phyloP scores from a whole-genome alignment of 2,113 vertebrate genomes.

The Oryzias javanicus region DNA sequence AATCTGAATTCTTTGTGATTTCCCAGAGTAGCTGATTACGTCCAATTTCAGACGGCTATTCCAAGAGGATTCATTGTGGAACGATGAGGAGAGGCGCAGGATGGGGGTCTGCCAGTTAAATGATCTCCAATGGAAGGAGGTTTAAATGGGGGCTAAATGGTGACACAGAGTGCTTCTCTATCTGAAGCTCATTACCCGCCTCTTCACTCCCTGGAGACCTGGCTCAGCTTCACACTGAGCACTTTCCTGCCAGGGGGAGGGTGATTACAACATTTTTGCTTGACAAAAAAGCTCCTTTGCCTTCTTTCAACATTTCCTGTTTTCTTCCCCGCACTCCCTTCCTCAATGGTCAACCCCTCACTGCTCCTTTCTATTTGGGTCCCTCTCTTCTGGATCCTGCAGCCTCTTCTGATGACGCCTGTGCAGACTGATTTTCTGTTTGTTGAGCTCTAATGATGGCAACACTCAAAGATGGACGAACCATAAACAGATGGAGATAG shows the following conservation, averaged over 20 bases:
- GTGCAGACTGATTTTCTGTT: slow-evolving; percentile 47
- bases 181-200: slow-evolving; percentile 71
- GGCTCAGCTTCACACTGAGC: slow-evolving; percentile 60
- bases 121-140: slow-evolving; percentile 60
- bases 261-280: slow-evolving; percentile 73
- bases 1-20: slow-evolving; percentile 43
- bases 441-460: slow-evolving; percentile 37
- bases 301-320: slow-evolving; percentile 38
- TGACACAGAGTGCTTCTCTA: slow-evolving; percentile 46
- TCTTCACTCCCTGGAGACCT: slow-evolving; percentile 58
- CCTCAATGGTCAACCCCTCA: slow-evolving; percentile 32
- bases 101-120: slow-evolving; percentile 51
- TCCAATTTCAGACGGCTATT: slow-evolving; percentile 53
- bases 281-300: slow-evolving; percentile 47
- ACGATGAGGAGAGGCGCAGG: slow-evolving; percentile 31
- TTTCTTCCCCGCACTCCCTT: slow-evolving; percentile 19
- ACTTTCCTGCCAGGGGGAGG: slow-evolving; percentile 70
- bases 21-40: slow-evolving; percentile 52
- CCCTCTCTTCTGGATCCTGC: slow-evolving; percentile 13
- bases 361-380: slow-evolving; percentile 15
- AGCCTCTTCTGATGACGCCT: slow-evolving; percentile 17
- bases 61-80: slow-evolving; percentile 41
- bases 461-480: slow-evolving; percentile 38
- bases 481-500: slow-evolving; percentile 12
- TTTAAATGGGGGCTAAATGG: slow-evolving; percentile 67